Percentiles rank a stretch among this genome's conserved stretches.
phyloP scores from a whole-genome alignment of 1,140 invertebrate genomes.

The Hylaeus volcanicus region DNA sequence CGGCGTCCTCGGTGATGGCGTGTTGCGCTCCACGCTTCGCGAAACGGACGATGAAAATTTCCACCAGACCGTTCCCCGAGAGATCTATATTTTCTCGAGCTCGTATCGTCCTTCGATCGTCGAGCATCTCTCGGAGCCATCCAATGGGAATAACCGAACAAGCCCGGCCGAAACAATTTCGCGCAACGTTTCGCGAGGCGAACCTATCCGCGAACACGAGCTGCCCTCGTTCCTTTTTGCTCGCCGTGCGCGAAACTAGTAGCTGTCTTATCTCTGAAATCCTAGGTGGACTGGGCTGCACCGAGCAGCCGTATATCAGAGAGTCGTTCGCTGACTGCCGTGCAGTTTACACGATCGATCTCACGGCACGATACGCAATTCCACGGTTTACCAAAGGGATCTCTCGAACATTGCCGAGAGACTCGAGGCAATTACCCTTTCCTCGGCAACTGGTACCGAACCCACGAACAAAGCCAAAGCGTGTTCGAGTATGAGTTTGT shows the following conservation, averaged over 20 bases:
- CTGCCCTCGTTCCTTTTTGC: neutral
- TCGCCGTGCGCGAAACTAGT: conserved; percentile 18
- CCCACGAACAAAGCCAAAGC: conserved; percentile 60
- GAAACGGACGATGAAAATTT: neutral
- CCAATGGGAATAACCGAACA: neutral
- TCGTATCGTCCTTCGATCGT: no score
- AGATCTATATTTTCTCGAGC: neutral
- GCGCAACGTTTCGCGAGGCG: neutral
- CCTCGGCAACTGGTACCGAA: conserved; percentile 52
- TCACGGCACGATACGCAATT: conserved; percentile 44
- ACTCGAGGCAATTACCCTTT: conserved; percentile 68
- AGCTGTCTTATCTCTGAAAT: conserved; percentile 47
- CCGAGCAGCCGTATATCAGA: conserved; percentile 33
- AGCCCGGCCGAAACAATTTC: neutral
- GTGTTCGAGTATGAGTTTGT: conserved; percentile 68
- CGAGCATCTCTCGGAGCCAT: neutral
- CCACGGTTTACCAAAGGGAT: conserved; percentile 42
- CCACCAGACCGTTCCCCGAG: no score
- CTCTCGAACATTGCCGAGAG: conserved; percentile 54
- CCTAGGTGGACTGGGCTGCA: conserved; percentile 41
- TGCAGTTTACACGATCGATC: conserved; percentile 49
- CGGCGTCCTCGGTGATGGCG: conserved; percentile 40
- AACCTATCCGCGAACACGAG: neutral
- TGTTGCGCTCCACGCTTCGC: neutral
- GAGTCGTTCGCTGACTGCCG: conserved; percentile 25